Evolutionary conservation across 1,140 invertebrate genomes (phyloP), one percentile per base, ranked within the genome.

Genomic region (Achatina immaculata): DNA sequence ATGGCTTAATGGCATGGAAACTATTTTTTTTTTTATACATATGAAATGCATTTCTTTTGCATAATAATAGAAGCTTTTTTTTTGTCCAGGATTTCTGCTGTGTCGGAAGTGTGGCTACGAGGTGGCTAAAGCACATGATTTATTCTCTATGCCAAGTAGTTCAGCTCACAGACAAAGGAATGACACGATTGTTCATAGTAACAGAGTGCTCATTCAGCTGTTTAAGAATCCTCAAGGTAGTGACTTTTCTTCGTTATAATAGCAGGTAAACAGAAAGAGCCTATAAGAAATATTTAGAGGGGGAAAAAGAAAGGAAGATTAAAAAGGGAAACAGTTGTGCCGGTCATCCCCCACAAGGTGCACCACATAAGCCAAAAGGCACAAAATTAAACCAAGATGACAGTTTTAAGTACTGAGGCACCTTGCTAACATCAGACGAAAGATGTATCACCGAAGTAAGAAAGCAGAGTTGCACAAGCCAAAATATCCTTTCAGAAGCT

Each of bases 21-120:
- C n/a, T n/a, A n/a, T n/a, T n/a, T n/a, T n/a, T n/a, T n/a, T n/a
- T n/a, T n/a, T n/a, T n/a, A n/a, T n/a, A n/a, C n/a, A n/a, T n/a
- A n/a, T n/a, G n/a, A n/a, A n/a, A n/a, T n/a, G n/a, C n/a, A n/a
- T n/a, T n/a, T n/a, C n/a, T n/a, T n/a, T n/a, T n/a, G n/a, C n/a
- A n/a, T n/a, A n/a, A n/a, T n/a, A n/a, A n/a, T n/a, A n/a, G n/a
- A n/a, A n/a, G n/a, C 28, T 11, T 36, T 28, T 79, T 31, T 72
- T 62, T 74, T 68, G 82, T 82, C 6, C 71, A 87, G 88, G 86
- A 43, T 88, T 78, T 74, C 78, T 89, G 43, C 75, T 90, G 16
- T 90, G 89, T 83, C 77, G 86, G 38, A 85, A 86, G n/a, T 90
- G 89, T 86, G 89, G 89, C 14, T 78, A 84, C 66, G 86, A 88